A percentile compares a stretch with the other conserved stretches of the same genome.
phyloP scores from a whole-genome alignment of 2,888 invertebrate species.

The Cyclophora albipunctata region DNA sequence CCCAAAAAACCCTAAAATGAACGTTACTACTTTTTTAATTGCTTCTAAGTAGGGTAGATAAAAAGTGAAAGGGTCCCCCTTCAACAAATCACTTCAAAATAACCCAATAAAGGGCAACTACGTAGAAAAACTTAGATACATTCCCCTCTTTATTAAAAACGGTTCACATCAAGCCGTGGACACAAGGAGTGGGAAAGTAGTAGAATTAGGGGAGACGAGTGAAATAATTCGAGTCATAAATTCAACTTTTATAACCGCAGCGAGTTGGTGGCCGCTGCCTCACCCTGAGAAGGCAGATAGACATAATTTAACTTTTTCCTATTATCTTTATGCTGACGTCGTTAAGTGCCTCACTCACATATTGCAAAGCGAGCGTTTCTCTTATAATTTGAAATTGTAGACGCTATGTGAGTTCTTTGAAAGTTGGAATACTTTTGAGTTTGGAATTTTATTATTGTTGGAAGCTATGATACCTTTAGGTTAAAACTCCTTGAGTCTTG shows the following conservation, averaged over 20 bases:
- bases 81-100: conserved; percentile 49
- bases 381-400: conserved; percentile 39
- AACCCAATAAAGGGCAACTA: conserved; percentile 46
- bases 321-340: conserved; percentile 72
- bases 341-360: conserved; percentile 60
- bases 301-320: conserved; percentile 75
- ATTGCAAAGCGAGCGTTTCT: conserved; percentile 49
- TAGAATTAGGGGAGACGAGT: conserved; percentile 56
- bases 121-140: conserved; percentile 38
- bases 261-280: conserved; percentile 32
- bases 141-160: conserved; percentile 47
- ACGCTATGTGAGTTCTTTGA: conserved; percentile 13
- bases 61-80: conserved; percentile 26
- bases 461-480: background rate
- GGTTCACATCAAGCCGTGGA: conserved; percentile 65
- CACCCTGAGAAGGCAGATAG: conserved; percentile 55
- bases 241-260: conserved; percentile 67
- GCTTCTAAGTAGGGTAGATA: conserved; percentile 19
- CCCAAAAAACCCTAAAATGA: conserved; percentile 7
- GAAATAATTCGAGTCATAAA: conserved; percentile 69
- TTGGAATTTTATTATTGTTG: conserved; percentile 13
- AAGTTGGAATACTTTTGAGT: conserved; percentile 18
- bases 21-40: conserved; percentile 20
- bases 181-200: conserved; percentile 46
- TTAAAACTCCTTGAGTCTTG: conserved; percentile 1